A percentile compares a stretch with the other conserved stretches of the same genome.
These are phyloP conservation scores for Globodera ellingtonae DNA, from an alignment of 1,140 invertebrate genomes.

Conservation along the genomic window DNA sequence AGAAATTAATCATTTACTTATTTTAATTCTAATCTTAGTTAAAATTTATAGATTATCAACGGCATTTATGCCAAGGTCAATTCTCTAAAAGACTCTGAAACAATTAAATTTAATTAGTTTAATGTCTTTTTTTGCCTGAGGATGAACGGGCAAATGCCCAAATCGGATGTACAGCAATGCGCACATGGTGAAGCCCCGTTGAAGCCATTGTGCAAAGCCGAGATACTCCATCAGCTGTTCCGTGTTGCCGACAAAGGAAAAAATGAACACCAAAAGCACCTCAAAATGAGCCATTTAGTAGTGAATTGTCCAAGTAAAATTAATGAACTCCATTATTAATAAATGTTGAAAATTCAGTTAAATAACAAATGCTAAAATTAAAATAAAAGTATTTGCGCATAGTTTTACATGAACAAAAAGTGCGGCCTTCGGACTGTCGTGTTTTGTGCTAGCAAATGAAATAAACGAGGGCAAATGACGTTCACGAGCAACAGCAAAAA, in stretches of 20 bases:
- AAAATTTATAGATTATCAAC: too few relatives aligned
- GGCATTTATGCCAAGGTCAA: too few relatives aligned
- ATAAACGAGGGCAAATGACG: constrained; percentile 55
- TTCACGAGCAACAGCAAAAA: constrained; percentile 54
- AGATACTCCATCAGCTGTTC: constrained; percentile 43
- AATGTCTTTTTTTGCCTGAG: constrained; percentile 21
- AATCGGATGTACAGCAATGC: constrained; percentile 52
- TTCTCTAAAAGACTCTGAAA: too few relatives aligned
- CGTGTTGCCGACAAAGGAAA: constrained; percentile 46
- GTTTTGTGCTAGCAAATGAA: constrained; percentile 42
- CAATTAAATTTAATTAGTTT: too few relatives aligned
- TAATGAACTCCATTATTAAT: too few relatives aligned
- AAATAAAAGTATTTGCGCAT: too few relatives aligned
- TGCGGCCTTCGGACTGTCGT: constrained; percentile 46
- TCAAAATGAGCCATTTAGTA: neutral
- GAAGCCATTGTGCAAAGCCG: constrained; percentile 43
- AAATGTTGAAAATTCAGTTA: neutral
- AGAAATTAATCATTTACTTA: too few relatives aligned
- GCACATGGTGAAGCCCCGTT: constrained; percentile 44
- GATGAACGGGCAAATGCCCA: constrained; percentile 48
- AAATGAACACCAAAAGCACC: constrained; percentile 41
- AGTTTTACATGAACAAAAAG: constrained; percentile 41
- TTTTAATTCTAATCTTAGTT: too few relatives aligned
- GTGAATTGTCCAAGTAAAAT: too few relatives aligned
- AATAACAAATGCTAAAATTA: neutral